Base-by-base conservation (phyloP, 1,140 invertebrate species). In the Ostrea edulis region DNA sequence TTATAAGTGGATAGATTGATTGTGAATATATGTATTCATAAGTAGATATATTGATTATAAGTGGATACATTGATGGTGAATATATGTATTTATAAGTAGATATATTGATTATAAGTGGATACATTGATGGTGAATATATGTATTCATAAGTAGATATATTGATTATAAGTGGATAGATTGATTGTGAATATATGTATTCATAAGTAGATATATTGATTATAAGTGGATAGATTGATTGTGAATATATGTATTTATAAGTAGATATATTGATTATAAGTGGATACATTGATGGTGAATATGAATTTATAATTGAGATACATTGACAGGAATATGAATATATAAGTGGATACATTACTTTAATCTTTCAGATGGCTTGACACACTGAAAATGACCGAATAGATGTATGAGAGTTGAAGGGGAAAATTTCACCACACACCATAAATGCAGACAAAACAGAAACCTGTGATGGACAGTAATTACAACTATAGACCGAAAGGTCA, bases 401-500 rank as follows among this genome's bases (percentile, higher is more conserved):
- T 25, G 22, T 62, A 12, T 11, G 68, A 77, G 25, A 77, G 68
- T 9, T 77, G 68, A 35, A 77, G 29, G 22, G 11, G 68, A 77
- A 77, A 20, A 29, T 11, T 8, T 25, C 12, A 25, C 68, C n/a
- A 35, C 22, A 68, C n/a, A 12, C n/a, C 29, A 83, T 83, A 83
- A 53, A 83, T 83, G 82, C 82, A 83, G 82, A 22, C 51, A 83
- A 35, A n/a, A 83, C 20, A 51, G 25, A 25, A 1, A 5, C 82
- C 82, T 29, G 44, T 2, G 20, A 83, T 83, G 82, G 82, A 83
- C 52, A 54, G 82, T 52, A 83, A 83, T 35, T 83, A 83, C 44
- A 83, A 83, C 44, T 83, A 83, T 35, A 83, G 82, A 83, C 82
- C 52, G 1, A 83, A 83, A 25, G 82, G 44, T 53, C 82, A 83